Percentiles rank a stretch among this genome's conserved stretches.
phyloP scores from a whole-genome alignment of 2,888 invertebrate species.

The Eilema depressum region DNA sequence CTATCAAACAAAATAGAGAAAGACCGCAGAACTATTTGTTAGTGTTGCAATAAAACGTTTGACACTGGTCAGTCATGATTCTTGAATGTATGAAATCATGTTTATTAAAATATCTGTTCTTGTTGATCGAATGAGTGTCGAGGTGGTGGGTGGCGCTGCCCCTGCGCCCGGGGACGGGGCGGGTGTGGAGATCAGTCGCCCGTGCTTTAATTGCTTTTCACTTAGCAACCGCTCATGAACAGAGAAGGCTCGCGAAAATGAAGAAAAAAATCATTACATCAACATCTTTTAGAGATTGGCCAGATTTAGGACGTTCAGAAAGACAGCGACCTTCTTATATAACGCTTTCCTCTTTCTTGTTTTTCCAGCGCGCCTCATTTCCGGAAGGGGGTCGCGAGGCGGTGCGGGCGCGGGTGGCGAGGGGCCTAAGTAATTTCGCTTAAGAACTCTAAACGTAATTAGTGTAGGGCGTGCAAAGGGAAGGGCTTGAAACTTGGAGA shows the following conservation, averaged over 20 bases:
- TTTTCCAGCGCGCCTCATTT: constrained; percentile 86
- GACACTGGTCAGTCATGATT: constrained; percentile 29
- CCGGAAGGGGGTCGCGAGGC: constrained; percentile 80
- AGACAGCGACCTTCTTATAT: constrained; percentile 82
- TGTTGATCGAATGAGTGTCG: constrained; percentile 76
- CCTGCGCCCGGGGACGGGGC: constrained; percentile 53
- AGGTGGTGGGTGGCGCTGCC: constrained; percentile 53
- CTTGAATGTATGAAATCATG: constrained; percentile 61
- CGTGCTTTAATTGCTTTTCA: constrained; percentile 87
- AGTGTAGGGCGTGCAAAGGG: constrained; percentile 89
- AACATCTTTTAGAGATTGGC: constrained; percentile 86
- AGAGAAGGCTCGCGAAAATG: constrained; percentile 82
- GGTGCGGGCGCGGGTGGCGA: constrained; percentile 79
- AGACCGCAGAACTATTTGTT: neutral
- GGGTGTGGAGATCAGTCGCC: constrained; percentile 85
- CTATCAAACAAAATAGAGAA: neutral
- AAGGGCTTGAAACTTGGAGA: constrained; percentile 88
- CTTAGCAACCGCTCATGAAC: constrained; percentile 87
- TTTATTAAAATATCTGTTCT: constrained; percentile 73
- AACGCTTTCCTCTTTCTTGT: constrained; percentile 85
- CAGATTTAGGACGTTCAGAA: constrained; percentile 84
- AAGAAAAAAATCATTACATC: constrained; percentile 87
- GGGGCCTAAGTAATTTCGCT: constrained; percentile 90
- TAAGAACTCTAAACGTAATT: constrained; percentile 91
- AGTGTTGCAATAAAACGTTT: neutral